phyloP scores from a whole-genome alignment of 2,797 vertebrate species.

The Pelobates cultripes region DNA sequence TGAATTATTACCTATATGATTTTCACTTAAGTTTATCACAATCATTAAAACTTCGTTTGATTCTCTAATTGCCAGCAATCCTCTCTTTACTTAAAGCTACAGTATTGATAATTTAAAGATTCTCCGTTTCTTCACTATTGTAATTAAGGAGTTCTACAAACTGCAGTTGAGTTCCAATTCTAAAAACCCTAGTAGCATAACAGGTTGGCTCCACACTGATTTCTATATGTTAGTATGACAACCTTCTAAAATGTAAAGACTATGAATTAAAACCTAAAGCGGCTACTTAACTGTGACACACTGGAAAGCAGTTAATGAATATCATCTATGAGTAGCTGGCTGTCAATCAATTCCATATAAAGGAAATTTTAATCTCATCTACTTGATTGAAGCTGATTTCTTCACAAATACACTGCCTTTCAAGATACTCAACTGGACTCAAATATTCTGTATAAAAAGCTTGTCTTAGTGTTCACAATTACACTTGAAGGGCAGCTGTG shows the following conservation, averaged over 20 bases:
- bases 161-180: too few species aligned
- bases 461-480: background rate
- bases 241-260: conserved; percentile 20
- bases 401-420: conserved; percentile 5
- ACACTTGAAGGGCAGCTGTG: background rate
- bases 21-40: too few species aligned
- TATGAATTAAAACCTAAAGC: conserved; percentile 32
- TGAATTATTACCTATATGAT: too few species aligned
- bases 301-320: conserved; percentile 40
- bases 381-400: conserved; percentile 26
- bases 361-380: conserved; percentile 18
- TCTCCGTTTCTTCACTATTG: too few species aligned
- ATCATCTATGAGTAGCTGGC: conserved; percentile 33
- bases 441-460: background rate
- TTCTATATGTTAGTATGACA: conserved; percentile 5
- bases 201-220: conserved; percentile 13
- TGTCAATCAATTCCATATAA: conserved; percentile 23
- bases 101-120: too few species aligned
- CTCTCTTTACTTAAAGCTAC: too few species aligned
- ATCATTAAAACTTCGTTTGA: too few species aligned
- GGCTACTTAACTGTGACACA: conserved; percentile 43
- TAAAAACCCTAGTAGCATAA: too few species aligned
- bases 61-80: too few species aligned
- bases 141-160: too few species aligned
- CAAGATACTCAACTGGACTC: background rate